These are phyloP conservation scores for Fragariocoptes setiger DNA, from an alignment of 1,140 invertebrate species.

Conservation along the genomic window DNA sequence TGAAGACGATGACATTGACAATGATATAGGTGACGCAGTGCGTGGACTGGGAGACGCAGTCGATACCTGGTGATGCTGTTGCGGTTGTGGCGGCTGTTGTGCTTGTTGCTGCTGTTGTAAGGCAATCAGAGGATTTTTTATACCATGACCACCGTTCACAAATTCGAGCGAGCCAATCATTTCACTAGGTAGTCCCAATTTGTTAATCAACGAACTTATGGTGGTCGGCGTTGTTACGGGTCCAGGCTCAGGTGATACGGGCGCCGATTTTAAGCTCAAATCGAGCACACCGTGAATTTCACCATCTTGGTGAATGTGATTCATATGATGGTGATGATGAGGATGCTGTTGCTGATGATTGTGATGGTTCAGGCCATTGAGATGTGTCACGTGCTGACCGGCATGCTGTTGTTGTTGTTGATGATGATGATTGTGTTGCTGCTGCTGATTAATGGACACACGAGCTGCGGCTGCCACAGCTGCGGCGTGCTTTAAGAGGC, in stretches of 20 bases:
- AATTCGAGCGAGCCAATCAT: constrained; percentile 41
- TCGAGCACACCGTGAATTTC: too few species aligned
- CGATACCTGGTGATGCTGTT: constrained; percentile 44
- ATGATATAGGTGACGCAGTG: too few species aligned
- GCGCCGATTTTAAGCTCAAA: too few species aligned
- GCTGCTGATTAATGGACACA: neutral
- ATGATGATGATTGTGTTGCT: neutral
- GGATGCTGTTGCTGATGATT: constrained; percentile 3
- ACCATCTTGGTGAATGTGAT: too few species aligned
- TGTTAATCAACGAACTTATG: neutral
- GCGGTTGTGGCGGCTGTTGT: constrained; percentile 29
- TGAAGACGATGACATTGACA: too few species aligned
- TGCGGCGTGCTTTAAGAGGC: neutral
- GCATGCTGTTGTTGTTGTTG: neutral
- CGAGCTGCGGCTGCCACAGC: neutral
- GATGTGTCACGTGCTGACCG: neutral
- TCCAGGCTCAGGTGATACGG: too few species aligned
- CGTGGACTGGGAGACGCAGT: too few species aligned
- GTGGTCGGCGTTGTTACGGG: too few species aligned
- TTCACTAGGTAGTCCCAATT: constrained; percentile 4
- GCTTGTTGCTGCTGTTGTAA: constrained; percentile 3
- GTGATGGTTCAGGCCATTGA: neutral
- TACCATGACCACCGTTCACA: constrained; percentile 90
- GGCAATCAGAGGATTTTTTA: constrained; percentile 70
- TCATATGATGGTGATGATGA: neutral